These are phyloP conservation scores for Laticauda laticaudata DNA, from an alignment of 2,113 vertebrate species.

Conservation along the genomic window DNA sequence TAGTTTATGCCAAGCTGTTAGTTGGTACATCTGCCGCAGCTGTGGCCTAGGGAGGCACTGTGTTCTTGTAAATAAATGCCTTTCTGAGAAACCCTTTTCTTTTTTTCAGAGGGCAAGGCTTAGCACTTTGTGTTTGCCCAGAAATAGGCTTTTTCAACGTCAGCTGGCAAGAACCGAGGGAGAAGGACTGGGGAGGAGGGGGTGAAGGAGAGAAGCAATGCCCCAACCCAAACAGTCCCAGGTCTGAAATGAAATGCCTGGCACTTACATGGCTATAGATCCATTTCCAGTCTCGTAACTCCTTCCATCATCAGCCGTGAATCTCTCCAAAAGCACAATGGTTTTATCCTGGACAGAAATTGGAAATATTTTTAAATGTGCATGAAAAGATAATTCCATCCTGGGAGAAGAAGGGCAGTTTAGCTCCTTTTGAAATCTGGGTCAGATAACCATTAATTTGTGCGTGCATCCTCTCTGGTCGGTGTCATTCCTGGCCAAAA, in stretches of 20 bases:
- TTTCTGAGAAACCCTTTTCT: conserved; percentile 58
- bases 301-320: not conserved
- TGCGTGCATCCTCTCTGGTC: not conserved
- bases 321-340: not conserved
- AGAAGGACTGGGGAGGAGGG: not conserved
- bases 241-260: not conserved
- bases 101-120: conserved; percentile 19
- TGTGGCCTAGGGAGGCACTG: conserved; percentile 39
- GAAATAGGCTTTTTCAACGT: conserved; percentile 3
- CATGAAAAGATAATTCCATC: not conserved
- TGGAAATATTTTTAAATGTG: not conserved
- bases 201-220: not conserved
- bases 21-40: conserved; percentile 43
- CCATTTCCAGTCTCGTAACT: not conserved
- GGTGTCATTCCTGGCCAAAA: not conserved
- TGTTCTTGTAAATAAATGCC: conserved; percentile 53
- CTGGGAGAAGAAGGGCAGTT: not conserved
- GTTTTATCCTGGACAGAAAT: not conserved
- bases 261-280: not conserved
- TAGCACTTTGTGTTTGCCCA: conserved; percentile 17
- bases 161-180: not conserved
- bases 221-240: not conserved
- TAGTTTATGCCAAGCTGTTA: conserved; percentile 59
- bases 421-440: not conserved
- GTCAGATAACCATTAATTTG: not conserved